Evolutionary conservation across 2,113 vertebrate genomes (phyloP).

Genomic region (Cynocephalus volans): DNA sequence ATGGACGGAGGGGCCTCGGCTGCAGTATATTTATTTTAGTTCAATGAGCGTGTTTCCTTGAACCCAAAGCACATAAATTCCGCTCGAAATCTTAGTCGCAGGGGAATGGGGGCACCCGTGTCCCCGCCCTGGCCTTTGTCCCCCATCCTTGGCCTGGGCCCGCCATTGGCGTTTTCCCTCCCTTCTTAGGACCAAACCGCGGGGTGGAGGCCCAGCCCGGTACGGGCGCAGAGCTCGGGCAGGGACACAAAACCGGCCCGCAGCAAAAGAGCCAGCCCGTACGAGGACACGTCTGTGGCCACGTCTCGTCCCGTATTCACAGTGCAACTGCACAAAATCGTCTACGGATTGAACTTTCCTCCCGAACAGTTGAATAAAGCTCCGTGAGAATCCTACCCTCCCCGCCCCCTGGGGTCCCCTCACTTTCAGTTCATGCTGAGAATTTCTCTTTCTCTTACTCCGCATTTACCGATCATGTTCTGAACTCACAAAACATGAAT

Average conservation of each 20-base stretch:
- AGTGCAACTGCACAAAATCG: conserved; percentile 67
- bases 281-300: background rate
- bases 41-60: conserved; percentile 52
- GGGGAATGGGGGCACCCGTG: background rate
- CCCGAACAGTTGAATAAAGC: background rate
- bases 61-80: conserved; percentile 65
- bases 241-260: background rate
- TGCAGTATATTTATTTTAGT: background rate
- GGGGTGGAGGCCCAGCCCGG: background rate
- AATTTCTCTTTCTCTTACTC: conserved; percentile 41
- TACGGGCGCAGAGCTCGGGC: background rate
- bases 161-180: background rate
- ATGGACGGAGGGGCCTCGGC: background rate
- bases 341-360: conserved; percentile 7
- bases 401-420: background rate
- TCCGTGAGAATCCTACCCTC: background rate
- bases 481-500: conserved; percentile 72
- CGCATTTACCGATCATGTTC: conserved; percentile 61
- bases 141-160: background rate
- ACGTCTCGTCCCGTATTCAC: conserved; percentile 2
- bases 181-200: background rate
- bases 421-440: conserved; percentile 9
- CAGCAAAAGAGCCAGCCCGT: background rate
- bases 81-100: conserved; percentile 46
- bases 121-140: background rate